Evolutionary conservation across 2,113 vertebrate genomes (phyloP).

Genomic region (Semicossyphus pulcher): DNA sequence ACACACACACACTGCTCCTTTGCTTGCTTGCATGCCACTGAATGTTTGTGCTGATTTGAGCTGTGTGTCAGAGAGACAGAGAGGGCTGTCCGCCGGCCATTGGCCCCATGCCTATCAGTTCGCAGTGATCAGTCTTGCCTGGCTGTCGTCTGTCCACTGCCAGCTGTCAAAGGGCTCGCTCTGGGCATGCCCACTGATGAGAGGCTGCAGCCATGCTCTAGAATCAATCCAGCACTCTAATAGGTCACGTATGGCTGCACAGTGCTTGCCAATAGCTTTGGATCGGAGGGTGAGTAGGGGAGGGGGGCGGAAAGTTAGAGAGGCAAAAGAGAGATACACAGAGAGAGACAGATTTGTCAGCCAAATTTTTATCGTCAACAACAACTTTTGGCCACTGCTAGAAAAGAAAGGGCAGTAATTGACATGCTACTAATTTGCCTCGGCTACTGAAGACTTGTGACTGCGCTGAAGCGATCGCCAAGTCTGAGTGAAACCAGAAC

Average conservation of each 20-base stretch:
- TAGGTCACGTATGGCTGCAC: slow-evolving; percentile 84
- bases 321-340: slow-evolving; percentile 21
- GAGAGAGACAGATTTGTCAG: slow-evolving; percentile 30
- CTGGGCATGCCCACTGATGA: slow-evolving; percentile 78
- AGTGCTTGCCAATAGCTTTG: slow-evolving; percentile 78
- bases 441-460: slow-evolving; percentile 1
- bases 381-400: slow-evolving; percentile 12
- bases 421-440: slow-evolving; percentile 57
- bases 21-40: background rate
- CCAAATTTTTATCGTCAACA: slow-evolving; percentile 52
- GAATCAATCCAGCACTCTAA: slow-evolving; percentile 85
- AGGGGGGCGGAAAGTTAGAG: slow-evolving; percentile 22
- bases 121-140: slow-evolving; percentile 78
- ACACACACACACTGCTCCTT: slow-evolving; percentile 7
- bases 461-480: slow-evolving; percentile 20
- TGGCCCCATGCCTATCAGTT: slow-evolving; percentile 79
- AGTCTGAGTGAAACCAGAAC: slow-evolving; percentile 35
- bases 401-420: slow-evolving; percentile 48
- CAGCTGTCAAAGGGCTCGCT: slow-evolving; percentile 81
- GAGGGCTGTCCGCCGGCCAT: slow-evolving; percentile 64
- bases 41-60: slow-evolving; percentile 10
- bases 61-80: slow-evolving; percentile 54
- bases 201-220: slow-evolving; percentile 79
- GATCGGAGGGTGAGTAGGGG: slow-evolving; percentile 57
- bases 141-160: slow-evolving; percentile 73